Conservation (phyloP, 1,140 invertebrate species). For the Drosophila mauritiana region DNA sequence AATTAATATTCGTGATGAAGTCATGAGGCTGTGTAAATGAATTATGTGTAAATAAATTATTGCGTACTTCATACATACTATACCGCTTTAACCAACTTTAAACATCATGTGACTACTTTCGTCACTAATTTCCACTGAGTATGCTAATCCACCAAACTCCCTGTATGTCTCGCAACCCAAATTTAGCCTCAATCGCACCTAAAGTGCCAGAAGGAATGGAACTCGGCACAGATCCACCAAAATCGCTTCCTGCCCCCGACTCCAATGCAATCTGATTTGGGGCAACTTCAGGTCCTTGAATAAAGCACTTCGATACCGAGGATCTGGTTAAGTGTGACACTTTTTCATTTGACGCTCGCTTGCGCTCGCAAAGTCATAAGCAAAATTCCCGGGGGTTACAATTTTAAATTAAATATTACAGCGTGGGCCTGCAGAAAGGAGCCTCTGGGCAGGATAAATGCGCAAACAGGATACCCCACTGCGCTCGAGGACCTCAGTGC, state of each 20-base stretch:
- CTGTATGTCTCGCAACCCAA: not conserved
- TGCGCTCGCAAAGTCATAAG: constrained; percentile 40
- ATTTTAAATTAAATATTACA: constrained; percentile 74
- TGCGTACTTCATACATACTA: not conserved
- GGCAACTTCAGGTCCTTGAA: constrained; percentile 18
- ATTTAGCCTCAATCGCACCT: constrained; percentile 9
- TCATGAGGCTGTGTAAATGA: not conserved
- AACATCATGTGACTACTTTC: not conserved
- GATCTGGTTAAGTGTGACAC: constrained; percentile 32
- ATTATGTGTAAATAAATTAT: not conserved
- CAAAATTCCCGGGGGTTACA: constrained; percentile 43
- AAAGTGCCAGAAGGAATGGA: constrained; percentile 5
- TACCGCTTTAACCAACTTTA: not conserved
- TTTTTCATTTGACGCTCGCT: constrained; percentile 51
- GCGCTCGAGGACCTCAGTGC: constrained; percentile 9
- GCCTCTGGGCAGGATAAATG: constrained; percentile 52
- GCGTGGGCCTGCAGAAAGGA: constrained; percentile 28
- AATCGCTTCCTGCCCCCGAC: constrained; percentile 27
- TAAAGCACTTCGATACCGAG: constrained; percentile 14
- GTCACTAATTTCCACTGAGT: not conserved
- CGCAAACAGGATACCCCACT: constrained; percentile 46
- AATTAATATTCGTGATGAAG: not conserved
- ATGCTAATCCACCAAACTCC: constrained; percentile 4
- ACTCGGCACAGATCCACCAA: constrained; percentile 11
- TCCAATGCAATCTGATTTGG: constrained; percentile 23